These are phyloP conservation scores for Eupeodes latifasciatus DNA, from an alignment of 2,888 invertebrate species.

Conservation along the genomic window DNA sequence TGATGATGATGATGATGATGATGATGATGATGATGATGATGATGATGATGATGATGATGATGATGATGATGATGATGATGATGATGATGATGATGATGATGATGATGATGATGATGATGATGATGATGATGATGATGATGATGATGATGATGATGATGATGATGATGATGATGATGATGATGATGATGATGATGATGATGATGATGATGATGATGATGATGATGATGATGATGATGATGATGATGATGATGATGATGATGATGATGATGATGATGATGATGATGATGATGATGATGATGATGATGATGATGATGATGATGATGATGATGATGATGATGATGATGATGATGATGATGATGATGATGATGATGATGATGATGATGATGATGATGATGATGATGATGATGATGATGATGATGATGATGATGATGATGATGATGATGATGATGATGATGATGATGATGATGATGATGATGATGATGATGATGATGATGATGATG, in stretches of 20 bases:
- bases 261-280: neutral
- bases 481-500: slow-evolving; percentile 2
- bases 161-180: slow-evolving; percentile 6
- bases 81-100: neutral
- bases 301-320: neutral
- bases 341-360: neutral
- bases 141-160: neutral
- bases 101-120: slow-evolving; percentile 2
- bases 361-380: slow-evolving; percentile 6
- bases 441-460: slow-evolving; percentile 2
- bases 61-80: slow-evolving; percentile 6
- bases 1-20: neutral
- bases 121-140: slow-evolving; percentile 6
- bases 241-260: neutral
- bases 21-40: slow-evolving; percentile 6
- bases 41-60: slow-evolving; percentile 6
- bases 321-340: neutral
- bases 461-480: slow-evolving; percentile 1
- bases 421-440: neutral
- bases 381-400: neutral
- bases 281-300: neutral
- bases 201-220: neutral
- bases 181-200: slow-evolving; percentile 1
- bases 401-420: neutral
- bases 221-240: neutral